Evolutionary conservation across 2,113 vertebrate species (phyloP), one percentile per base, ranked within the genome.

Genomic region (Bostrychus sinensis): DNA sequence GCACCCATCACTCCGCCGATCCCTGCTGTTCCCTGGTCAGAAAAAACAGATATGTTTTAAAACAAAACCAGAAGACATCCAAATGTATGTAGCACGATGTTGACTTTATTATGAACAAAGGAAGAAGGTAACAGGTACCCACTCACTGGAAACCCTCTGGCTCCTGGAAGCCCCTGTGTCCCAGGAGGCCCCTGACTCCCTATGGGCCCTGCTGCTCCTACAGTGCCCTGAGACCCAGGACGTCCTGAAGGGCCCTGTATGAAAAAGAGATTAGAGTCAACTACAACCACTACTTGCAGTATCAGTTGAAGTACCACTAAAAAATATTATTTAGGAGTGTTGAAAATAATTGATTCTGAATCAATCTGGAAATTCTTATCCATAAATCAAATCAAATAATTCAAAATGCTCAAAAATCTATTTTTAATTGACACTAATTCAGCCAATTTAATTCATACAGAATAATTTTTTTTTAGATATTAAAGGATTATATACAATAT

Each of bases 71-170:
- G 20, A 17, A 32, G 12, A 37, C 11, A 41, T 2, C 7, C 46
- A 38, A 46, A 9, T 4, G 11, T 7, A 23, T 7, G 4, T 7
- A 19, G 11, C 12, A 39, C 20, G 2, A 14, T 7, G 48, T 20
- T 38, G 14, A 30, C 28, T 26, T 22, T 5, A 57, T 19, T 16
- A 17, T 42, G 2, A 32, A 41, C 23, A 22, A 14, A 63, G 38
- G 45, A 72, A 42, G 25, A 54, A 42, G 39, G 16, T 60, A 57
- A 70, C 60, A 72, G 80, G 72, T 82, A 82, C 78, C 46, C 77
- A 91, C 92, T 93, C 88, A 94, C 94, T 77, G 69, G 90, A 78
- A 91, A 90, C 64, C 93, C 94, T 53, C 56, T 42, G 0, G 38
- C 85, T 28, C 92, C 93, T 12, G 56, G 30, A 45, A 59, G 62